Evolutionary conservation across 2,113 vertebrate species (phyloP), one percentile per base, ranked within the genome.

Genomic region (Bubo blakistoni): DNA sequence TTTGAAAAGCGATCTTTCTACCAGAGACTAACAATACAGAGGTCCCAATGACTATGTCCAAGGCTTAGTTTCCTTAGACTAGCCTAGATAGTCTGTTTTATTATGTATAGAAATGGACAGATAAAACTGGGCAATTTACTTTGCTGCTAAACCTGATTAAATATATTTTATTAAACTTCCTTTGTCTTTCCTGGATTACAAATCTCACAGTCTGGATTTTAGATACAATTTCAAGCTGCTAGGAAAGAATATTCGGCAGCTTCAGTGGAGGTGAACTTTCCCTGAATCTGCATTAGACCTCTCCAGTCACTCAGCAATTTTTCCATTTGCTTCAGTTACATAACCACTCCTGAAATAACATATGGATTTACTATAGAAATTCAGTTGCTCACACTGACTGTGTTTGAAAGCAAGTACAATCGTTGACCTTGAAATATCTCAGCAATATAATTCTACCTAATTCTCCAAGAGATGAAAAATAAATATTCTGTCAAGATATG

Each of bases 361-460:
- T 36, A 91, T 40, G 36, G 73, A 92, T 94, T 94, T 95, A 61
- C 77, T 77, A 54, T 34, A 91, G 69, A 52, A 89, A 84, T 76
- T 52, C 65, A 49, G 52, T 54, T 65, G 30, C 34, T 92, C 27
- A 44, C 44, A 46, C 5, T 57, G 71, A n/a, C 44, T 34, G 3
- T 21, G 6, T 61, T 93, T 55, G 10, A 81, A 94, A 84, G 15
- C 0, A 3, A 77, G 38, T 36, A 57, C 44, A 76, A n/a, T n/a
- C 49, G 38, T 0, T 71, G 73, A 91, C 88, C 73, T 87, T 49
- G 78, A 92, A 96, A 67, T 46, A 76, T 2, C 30, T 84, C 65
- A 49, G 46, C 57, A 69, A 22, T 24, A 29, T 25, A 87, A 81
- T 66, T 88, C 34, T n/a, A 62, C 12, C 15, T 54, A 71, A 40